A percentile compares a stretch with the other conserved stretches of the same genome.
These are phyloP conservation scores for Raja brachyura DNA, from an alignment of 2,113 vertebrate genomes.

Conservation along the genomic window DNA sequence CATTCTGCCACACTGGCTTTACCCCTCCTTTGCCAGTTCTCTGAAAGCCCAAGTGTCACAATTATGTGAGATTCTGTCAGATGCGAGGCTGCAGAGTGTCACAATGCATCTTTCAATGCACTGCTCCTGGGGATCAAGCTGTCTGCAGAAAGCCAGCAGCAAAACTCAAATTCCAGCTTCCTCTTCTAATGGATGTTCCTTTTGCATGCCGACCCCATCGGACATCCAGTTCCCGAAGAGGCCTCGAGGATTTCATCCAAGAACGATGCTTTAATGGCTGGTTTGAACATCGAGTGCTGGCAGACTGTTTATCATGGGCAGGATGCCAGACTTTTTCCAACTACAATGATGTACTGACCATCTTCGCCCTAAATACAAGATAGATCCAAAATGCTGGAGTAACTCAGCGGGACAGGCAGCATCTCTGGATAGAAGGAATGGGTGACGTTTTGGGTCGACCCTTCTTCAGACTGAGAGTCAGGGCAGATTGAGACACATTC, in stretches of 20 bases:
- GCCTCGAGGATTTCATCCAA: not conserved
- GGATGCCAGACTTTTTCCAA: not conserved
- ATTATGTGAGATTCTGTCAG: conserved; percentile 34
- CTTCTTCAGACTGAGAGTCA: too few species aligned
- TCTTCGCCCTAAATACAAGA: too few species aligned
- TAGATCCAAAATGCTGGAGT: too few species aligned
- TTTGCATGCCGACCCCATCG: not conserved
- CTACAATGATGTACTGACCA: not conserved
- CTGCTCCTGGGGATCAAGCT: not conserved
- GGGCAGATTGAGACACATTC: too few species aligned
- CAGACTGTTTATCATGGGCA: not conserved
- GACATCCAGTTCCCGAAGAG: not conserved
- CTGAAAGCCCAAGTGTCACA: conserved; percentile 1
- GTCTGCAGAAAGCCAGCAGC: not conserved
- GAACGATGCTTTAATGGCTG: not conserved
- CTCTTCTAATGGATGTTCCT: not conserved
- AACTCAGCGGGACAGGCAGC: too few species aligned
- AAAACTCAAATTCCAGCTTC: not conserved
- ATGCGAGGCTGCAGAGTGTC: not conserved
- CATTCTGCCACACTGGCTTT: conserved; percentile 7
- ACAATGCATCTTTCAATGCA: not conserved
- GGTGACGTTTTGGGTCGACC: too few species aligned
- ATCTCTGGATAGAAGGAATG: too few species aligned
- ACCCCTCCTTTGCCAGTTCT: conserved; percentile 18
- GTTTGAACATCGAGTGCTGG: not conserved